Evolutionary conservation across 2,113 vertebrate species (phyloP).

Genomic region (Scomber japonicus): DNA sequence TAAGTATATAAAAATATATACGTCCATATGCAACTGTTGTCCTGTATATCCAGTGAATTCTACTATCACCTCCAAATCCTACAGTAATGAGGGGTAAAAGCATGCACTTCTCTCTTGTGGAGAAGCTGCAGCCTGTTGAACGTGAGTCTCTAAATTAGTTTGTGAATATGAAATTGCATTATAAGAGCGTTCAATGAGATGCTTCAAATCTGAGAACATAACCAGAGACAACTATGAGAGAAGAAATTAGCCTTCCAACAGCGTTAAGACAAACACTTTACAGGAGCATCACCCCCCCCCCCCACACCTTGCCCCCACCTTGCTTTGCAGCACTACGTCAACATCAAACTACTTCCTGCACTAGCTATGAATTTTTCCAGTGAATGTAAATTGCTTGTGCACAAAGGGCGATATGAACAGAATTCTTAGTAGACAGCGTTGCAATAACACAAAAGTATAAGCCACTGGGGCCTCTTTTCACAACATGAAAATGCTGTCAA

Average conservation of each 20-base stretch:
- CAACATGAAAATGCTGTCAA: conserved; percentile 56
- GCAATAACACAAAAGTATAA: conserved; percentile 15
- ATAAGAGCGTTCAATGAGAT: no score
- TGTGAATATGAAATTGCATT: no score
- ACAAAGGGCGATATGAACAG: not conserved
- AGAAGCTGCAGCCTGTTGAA: no score
- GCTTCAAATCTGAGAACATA: no score
- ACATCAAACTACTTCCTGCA: not conserved
- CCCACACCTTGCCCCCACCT: not conserved
- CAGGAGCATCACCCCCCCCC: not conserved
- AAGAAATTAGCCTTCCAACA: not conserved
- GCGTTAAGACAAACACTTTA: not conserved
- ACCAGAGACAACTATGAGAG: not conserved
- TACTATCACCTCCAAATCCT: not conserved
- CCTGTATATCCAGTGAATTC: no score
- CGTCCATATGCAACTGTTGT: not conserved
- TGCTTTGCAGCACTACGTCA: not conserved
- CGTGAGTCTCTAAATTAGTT: no score
- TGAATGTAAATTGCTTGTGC: not conserved
- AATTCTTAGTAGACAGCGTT: not conserved
- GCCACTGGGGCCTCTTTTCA: conserved; percentile 22
- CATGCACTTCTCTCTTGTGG: no score
- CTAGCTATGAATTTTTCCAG: not conserved
- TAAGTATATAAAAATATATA: not conserved
- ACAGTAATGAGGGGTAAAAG: no score